Evolutionary conservation across 2,113 vertebrate species (phyloP).

Genomic region (Heterotis niloticus): DNA sequence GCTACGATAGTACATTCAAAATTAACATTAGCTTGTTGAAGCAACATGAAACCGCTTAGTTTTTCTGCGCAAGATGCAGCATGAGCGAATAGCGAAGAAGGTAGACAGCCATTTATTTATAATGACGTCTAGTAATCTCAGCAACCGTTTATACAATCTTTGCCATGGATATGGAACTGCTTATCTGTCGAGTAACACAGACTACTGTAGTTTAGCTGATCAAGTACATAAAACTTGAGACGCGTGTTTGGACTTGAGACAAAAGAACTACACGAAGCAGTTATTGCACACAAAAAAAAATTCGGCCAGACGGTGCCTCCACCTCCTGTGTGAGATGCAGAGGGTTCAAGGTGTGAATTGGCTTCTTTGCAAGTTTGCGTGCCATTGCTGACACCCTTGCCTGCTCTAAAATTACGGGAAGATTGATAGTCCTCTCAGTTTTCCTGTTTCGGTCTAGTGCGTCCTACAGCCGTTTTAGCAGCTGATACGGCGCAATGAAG

Average conservation of each 20-base stretch:
- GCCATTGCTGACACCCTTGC: not conserved
- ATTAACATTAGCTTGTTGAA: not conserved
- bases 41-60: not conserved
- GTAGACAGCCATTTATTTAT: not conserved
- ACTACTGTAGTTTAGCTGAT: not conserved
- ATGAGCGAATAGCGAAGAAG: not conserved
- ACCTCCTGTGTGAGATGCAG: too few relatives aligned
- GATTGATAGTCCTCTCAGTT: slow-evolving; percentile 1
- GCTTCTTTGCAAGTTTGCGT: too few relatives aligned
- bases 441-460: not conserved
- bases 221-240: too few relatives aligned
- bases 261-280: too few relatives aligned
- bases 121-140: not conserved
- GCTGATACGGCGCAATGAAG: not conserved
- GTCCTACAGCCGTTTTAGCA: slow-evolving; percentile 10
- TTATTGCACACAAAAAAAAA: too few relatives aligned
- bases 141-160: not conserved
- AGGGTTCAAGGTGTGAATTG: too few relatives aligned
- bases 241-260: too few relatives aligned
- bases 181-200: not conserved
- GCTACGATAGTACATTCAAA: not conserved
- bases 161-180: not conserved
- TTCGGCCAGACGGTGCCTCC: too few relatives aligned
- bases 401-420: slow-evolving; percentile 6
- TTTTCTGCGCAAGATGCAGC: not conserved